Evolutionary conservation across 1,140 invertebrate species (phyloP).

Genomic region (Stegodyphus mimosarum): DNA sequence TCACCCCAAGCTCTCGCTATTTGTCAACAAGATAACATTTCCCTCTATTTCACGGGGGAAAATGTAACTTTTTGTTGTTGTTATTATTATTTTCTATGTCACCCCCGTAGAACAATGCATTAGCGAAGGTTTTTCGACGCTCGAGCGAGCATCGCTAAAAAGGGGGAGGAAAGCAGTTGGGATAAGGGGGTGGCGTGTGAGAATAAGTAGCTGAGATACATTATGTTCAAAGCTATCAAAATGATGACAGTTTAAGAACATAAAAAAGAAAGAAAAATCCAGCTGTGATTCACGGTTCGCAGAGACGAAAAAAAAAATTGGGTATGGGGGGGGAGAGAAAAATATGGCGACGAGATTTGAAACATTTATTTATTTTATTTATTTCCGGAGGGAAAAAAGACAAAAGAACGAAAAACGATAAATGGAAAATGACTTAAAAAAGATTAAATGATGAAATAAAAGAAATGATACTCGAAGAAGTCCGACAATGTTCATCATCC

Average conservation of each 20-base stretch:
- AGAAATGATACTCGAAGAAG: neutral
- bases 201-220: conserved; percentile 55
- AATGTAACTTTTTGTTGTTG: conserved; percentile 1
- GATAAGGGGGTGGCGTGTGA: neutral
- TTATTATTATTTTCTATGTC: neutral
- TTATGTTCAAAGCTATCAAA: conserved; percentile 57
- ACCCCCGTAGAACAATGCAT: conserved; percentile 29
- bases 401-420: conserved; percentile 40
- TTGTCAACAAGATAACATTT: conserved; percentile 51
- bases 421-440: conserved; percentile 54
- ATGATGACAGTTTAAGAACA: conserved; percentile 52
- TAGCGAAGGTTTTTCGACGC: conserved; percentile 11
- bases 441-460: conserved; percentile 47
- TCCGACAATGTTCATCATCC: conserved; percentile 15
- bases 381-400: neutral
- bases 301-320: conserved; percentile 12
- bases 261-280: conserved; percentile 16
- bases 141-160: neutral
- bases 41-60: conserved; percentile 22
- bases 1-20: conserved; percentile 43
- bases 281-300: conserved; percentile 34
- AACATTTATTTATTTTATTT: conserved; percentile 17
- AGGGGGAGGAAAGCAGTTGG: neutral
- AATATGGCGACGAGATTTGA: conserved; percentile 8
- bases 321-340: neutral